Evolutionary conservation across 2,797 vertebrate genomes (phyloP), one percentile per base, ranked within the genome.

Genomic region (Syndactyla subalaris): DNA sequence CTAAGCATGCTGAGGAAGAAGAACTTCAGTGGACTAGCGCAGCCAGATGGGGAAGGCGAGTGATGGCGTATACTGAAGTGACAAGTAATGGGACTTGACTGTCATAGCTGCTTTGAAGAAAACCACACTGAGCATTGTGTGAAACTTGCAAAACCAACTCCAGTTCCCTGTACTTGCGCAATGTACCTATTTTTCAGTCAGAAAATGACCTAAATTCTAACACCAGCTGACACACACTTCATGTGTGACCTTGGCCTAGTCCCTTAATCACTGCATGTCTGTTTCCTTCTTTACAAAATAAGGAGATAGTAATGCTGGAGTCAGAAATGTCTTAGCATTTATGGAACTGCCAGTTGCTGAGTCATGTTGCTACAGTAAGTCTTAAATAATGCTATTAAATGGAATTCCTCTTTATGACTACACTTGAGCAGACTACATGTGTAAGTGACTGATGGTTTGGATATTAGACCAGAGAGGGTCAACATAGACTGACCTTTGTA

Each of bases 371-470:
- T 88, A 54, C 85, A 80, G 48, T 91, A 73, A 67, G 89, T 46
- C 61, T 67, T 91, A 75, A 85, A 80, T 49, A 90, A 59, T 52
- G 32, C 46, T 78, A 20, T 73, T 57, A 85, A 90, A 12, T 23
- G 73, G 34, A 88, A 83, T 77, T 88, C 68, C 23, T 86, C 45
- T 89, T 71, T 85, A 73, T 91, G 85, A 89, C 81, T 91, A n/a
- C 5, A 2, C 46, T 74, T 68, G 39, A 82, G 67, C n/a, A 77
- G 79, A 36, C 65, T 49, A 48, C 75, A 80, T 4, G 0, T 41
- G 5, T 34, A 45, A 70, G 77, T 82, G 71, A 39, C 75, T 61
- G 72, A 68, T 39, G 41, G 43, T 95, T 72, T 54, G 58, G 79
- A 89, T 95, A 89, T 80, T 46, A 81, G 73, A 73, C 75, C 62